Evolutionary conservation across 2,113 vertebrate genomes (phyloP), one percentile per base, ranked within the genome.

Genomic region (Cyanoliseus patagonus): DNA sequence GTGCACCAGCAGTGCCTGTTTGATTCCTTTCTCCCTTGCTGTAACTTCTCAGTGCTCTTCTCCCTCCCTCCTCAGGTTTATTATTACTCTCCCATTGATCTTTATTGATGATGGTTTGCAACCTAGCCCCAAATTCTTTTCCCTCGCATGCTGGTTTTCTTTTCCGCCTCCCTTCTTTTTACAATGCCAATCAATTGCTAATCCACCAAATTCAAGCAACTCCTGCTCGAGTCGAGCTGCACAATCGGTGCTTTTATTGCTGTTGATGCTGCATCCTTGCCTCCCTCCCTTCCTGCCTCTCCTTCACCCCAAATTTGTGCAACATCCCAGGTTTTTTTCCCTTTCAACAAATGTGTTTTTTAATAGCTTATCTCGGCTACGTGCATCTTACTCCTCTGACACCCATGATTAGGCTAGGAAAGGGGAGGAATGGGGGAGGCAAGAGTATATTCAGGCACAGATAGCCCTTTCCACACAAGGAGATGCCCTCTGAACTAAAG

Each of bases 201-300:
- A 91, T 87, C 89, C 59, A 81, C 89, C 86, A 97, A 97, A 88
- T 97, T 95, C 63, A 69, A 86, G 82, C 86, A 96, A 97, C 95
- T 97, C 92, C 91, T 67, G 92, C 76, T 70, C 44, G 66, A 84
- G 66, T 80, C 84, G 59, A 86, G 88, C 91, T 59, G 77, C 83
- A 97, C 94, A 94, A 92, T 89, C 41, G 33, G 39, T 75, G 95
- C 84, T 97, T 97, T 97, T 97, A 95, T 96, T 77, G 81, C 95
- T 92, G 62, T 97, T 91, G 76, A 41, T 91, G 84, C 72, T 94
- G 83, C 77, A 79, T 51, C 86, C 39, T 35, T 46, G 66, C 46
- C 35, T 83, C 49, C 53, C 30, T 76, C 73, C 41, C 35, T 83
- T 83, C 83, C 73, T 79, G 35, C 63, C n/a, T 90, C 12, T 70